A percentile compares a stretch with the other conserved stretches of the same genome.
Conservation (phyloP, 1,140 invertebrate species). For the Anastatus disparis region DNA sequence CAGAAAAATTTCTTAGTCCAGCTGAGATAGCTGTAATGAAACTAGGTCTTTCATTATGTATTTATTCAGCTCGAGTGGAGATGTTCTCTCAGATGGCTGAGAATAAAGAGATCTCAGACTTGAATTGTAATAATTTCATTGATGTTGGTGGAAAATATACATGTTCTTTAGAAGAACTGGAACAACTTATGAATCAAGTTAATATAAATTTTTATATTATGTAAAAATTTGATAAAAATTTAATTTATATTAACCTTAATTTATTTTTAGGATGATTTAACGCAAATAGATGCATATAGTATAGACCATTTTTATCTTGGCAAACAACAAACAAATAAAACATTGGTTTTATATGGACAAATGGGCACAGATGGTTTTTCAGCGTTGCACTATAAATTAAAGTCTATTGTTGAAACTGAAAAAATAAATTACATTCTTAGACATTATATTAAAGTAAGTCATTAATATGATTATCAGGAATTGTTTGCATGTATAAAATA, state of each 20-base stretch:
- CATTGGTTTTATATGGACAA: constrained; percentile 88
- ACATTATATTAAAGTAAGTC: constrained; percentile 81
- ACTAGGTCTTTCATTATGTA: constrained; percentile 87
- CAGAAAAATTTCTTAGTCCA: constrained; percentile 74
- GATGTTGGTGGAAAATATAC: constrained; percentile 79
- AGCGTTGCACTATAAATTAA: constrained; percentile 79
- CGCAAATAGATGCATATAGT: constrained; percentile 73
- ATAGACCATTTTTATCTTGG: constrained; percentile 89
- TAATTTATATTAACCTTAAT: neutral
- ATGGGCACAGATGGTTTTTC: constrained; percentile 81
- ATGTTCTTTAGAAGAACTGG: constrained; percentile 71
- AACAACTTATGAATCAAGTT: constrained; percentile 62
- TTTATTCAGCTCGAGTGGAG: constrained; percentile 88
- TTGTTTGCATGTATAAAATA: neutral
- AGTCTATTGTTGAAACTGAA: constrained; percentile 73
- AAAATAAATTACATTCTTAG: constrained; percentile 87
- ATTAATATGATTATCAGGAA: neutral
- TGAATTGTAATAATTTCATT: constrained; percentile 76
- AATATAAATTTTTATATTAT: too few species aligned
- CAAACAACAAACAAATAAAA: constrained; percentile 74
- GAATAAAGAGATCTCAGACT: constrained; percentile 72
- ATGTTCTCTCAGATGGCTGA: constrained; percentile 91
- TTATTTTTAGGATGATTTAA: constrained; percentile 53
- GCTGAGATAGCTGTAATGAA: constrained; percentile 85
- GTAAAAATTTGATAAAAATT: too few species aligned